Evolutionary conservation across 2,888 invertebrate genomes (phyloP).

Genomic region (Zelleria hepariella): DNA sequence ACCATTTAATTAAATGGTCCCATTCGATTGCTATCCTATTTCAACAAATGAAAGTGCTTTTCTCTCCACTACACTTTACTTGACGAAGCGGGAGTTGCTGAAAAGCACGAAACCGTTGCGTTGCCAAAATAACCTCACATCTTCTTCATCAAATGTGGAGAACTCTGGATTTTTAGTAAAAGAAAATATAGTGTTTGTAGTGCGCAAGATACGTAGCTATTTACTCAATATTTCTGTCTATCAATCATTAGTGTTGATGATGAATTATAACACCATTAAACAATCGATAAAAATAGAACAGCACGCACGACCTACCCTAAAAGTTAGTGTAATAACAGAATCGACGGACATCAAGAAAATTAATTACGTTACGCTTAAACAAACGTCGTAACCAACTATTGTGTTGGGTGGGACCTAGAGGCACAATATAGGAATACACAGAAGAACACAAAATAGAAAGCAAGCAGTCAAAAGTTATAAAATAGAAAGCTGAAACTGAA

Average conservation of each 20-base stretch:
- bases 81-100: background rate
- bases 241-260: too few relatives aligned
- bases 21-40: background rate
- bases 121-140: too few relatives aligned
- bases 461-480: background rate
- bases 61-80: background rate
- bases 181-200: too few relatives aligned
- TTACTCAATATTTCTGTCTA: too few relatives aligned
- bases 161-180: too few relatives aligned
- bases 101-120: too few relatives aligned
- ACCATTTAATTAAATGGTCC: conserved; percentile 1
- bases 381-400: background rate
- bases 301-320: background rate
- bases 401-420: background rate
- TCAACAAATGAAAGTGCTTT: background rate
- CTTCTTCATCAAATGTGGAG: too few relatives aligned
- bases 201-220: too few relatives aligned
- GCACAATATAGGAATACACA: background rate
- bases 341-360: background rate
- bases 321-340: background rate
- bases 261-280: too few relatives aligned
- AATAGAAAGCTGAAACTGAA: too few relatives aligned
- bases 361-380: background rate
- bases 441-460: background rate
- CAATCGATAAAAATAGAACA: too few relatives aligned